Evolutionary conservation across 2,797 vertebrate genomes (phyloP), one percentile per base, ranked within the genome.

Genomic region (Falco naumanni): DNA sequence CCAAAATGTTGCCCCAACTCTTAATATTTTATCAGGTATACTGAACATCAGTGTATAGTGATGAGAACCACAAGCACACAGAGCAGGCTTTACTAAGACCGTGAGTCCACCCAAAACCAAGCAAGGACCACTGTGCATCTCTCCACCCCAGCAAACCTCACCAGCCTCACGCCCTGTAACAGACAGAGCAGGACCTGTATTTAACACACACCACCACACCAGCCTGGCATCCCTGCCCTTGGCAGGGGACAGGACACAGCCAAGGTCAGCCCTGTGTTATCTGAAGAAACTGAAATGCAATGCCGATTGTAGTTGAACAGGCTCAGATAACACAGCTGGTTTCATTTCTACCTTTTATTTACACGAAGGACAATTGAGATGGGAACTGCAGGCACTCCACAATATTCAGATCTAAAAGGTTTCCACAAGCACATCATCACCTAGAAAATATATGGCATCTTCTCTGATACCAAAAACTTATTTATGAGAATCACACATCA

Each of bases 291-390:
- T 8, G 87, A 93, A 95, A 95, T 0, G 1, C 0, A 10, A 76
- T 31, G 93, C 75, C 50, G 81, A 70, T 54, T 26, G 13, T 15
- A 65, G 65, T 4, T 2, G 2, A 89, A 31, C 41, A 28, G 86
- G 90, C 76, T 96, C 96, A 78, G 87, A 34, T 95, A 92, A 95
- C 94, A 78, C 76, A 16, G 59, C 16, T 34, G 83, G 72, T 41
- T 89, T 50, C 50, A 83, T 48, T 94, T 89, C 69, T 72, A 85
- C 87, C 82, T 91, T 84, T 64, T 88, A 68, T 84, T 93, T 92
- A 61, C 80, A 78, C n/a, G 70, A 93, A 95, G 83, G 76, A 57
- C 93, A 96, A 48, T 43, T 6, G 61, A 91, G 69, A 75, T 5
- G 9, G 61, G 53, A 86, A 71, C 7, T 15, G 12, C 56, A 74